phyloP scores from a whole-genome alignment of 2,888 invertebrate genomes.

The Caradrina clavipalpis region DNA sequence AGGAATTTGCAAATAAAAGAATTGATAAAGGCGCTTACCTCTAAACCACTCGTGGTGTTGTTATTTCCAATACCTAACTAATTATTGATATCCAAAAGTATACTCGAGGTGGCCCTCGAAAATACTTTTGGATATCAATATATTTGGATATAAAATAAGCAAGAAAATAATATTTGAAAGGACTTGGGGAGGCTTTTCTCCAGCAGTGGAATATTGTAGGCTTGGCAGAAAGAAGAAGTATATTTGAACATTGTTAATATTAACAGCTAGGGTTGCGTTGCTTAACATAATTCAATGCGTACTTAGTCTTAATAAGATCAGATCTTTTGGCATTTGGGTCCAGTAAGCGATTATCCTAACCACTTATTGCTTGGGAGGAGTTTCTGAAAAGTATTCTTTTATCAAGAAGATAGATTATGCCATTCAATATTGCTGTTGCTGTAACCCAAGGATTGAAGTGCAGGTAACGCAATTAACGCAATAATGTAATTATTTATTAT shows the following conservation, averaged over 20 bases:
- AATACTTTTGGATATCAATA: too few species aligned
- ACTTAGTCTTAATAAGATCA: background rate
- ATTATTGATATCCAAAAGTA: background rate
- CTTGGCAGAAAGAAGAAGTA: too few species aligned
- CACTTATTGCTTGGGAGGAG: background rate
- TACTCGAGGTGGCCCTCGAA: too few species aligned
- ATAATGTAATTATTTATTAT: slow-evolving; percentile 1
- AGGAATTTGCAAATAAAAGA: too few species aligned
- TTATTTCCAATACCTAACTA: background rate
- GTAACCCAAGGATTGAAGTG: background rate
- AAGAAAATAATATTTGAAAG: too few species aligned
- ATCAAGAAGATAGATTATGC: background rate
- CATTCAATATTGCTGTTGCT: background rate
- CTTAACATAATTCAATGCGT: background rate
- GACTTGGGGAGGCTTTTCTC: too few species aligned
- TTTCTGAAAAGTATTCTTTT: background rate
- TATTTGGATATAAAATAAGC: too few species aligned
- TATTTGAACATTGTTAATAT: background rate
- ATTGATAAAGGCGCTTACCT: background rate
- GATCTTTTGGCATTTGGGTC: background rate
- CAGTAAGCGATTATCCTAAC: background rate
- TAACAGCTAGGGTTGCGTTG: background rate
- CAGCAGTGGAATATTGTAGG: too few species aligned
- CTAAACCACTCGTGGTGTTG: background rate
- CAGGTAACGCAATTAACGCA: slow-evolving; percentile 2